Base-by-base conservation (phyloP, 23 tunicate genomes). In the Phallusia fumigata region DNA sequence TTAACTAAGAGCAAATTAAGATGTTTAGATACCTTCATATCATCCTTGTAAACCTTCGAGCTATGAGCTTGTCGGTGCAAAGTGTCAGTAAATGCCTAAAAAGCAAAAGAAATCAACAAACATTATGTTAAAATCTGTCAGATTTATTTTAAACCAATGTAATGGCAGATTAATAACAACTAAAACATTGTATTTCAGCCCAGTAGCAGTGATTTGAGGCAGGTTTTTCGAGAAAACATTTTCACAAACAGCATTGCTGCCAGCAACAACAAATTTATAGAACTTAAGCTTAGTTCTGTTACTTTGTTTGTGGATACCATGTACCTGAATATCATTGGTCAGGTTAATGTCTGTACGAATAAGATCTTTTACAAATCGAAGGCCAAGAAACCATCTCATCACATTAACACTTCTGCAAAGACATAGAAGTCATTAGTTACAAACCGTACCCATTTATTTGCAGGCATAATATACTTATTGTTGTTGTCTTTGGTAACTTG, bases 351-450 rank as follows among this genome's bases (percentile, higher is more conserved):
- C 89, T 53, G 86, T 92, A 40, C 87, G 80, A 33, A 82, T 80
- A 21, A 93, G 80, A 76, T 93, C 90, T 58, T 88, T 93, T 18
- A 86, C 79, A 52, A 93, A 93, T 2, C 89, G 84, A 52, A 93
- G 80, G 12, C 98, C 98, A 21, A 93, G 87, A 85, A 93, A 93
- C 98, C 98, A 93, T 53, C 98, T 32, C 6, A 85, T 84, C 1
- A 88, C 87, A 77, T 88, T 75, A 5, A 74, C 65, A 22, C 88
- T 72, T 21, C 92, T 92, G 83, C n/a, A 19, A 40, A 77, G 16
- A 13, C 26, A 21, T 58, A 58, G 13, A 58, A 58, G 26, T 58
- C 3, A 6, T 58, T 58, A 58, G 28, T 3, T 24, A 58, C 16
- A 6, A 16, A 58, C 8, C 26, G 1, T 24, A 13, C 8, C 16